These are phyloP conservation scores for Charina bottae DNA, from an alignment of 2,113 vertebrate genomes.

Conservation along the genomic window DNA sequence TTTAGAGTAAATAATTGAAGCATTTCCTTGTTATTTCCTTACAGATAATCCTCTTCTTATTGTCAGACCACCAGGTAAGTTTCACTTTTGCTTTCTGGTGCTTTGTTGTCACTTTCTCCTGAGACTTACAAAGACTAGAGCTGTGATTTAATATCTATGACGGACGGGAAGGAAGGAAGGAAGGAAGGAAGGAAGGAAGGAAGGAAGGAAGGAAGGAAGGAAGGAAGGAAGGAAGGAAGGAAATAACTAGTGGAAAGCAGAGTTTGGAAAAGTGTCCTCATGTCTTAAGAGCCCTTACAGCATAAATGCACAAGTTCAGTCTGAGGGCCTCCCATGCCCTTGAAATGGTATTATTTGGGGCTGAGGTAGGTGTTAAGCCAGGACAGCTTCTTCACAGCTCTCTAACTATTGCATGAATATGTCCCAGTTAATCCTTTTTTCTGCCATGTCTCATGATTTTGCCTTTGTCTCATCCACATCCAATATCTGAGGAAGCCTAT, in stretches of 20 bases:
- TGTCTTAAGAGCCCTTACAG: not conserved
- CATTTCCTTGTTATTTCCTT: constrained; percentile 51
- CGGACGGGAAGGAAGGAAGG: no score
- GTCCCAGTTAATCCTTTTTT: not conserved
- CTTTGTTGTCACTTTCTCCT: constrained; percentile 24
- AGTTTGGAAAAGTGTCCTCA: not conserved
- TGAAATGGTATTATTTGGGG: not conserved
- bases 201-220: not conserved
- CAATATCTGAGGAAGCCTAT: not conserved
- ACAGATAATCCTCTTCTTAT: constrained; percentile 83
- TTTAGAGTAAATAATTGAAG: constrained; percentile 27
- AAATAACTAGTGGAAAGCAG: not conserved
- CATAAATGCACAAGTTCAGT: not conserved
- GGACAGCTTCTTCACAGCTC: not conserved
- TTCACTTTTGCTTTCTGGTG: not conserved
- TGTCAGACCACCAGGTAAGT: constrained; percentile 94
- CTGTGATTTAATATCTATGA: not conserved
- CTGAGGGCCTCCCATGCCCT: not conserved
- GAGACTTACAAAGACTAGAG: not conserved
- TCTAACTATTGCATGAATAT: not conserved
- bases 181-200: no score
- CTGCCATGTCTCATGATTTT: not conserved
- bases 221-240: not conserved
- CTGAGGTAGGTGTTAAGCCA: not conserved
- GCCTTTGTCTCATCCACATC: not conserved